Conservation (phyloP, 2,797 vertebrate genomes). For the Octomys mimax region DNA sequence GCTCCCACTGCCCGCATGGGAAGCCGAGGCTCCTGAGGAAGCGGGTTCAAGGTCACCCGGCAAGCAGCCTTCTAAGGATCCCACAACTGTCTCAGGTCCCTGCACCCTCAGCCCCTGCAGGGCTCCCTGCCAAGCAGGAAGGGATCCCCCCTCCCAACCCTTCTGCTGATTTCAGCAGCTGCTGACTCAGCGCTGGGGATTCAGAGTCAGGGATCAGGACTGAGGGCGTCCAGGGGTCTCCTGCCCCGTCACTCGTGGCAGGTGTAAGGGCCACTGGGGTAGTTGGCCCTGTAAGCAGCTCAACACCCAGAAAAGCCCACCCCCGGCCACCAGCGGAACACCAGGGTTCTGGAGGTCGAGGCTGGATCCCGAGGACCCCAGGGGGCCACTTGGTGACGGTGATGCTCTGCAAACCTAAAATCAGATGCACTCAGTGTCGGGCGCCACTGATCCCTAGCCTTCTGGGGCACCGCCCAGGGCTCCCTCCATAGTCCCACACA, state of each 20-base stretch:
- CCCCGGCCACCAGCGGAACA: not conserved
- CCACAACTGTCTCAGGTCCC: constrained; percentile 37
- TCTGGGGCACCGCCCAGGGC: not conserved
- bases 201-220: not conserved
- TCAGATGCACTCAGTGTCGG: not conserved
- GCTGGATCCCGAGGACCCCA: not conserved
- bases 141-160: not conserved
- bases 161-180: constrained; percentile 65
- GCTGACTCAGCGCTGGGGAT: constrained; percentile 58
- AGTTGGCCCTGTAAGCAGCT: not conserved
- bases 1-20: not conserved
- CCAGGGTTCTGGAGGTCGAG: not conserved
- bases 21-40: not conserved
- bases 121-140: constrained; percentile 54
- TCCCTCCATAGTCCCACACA: not conserved
- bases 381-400: not conserved
- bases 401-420: not conserved
- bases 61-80: not conserved
- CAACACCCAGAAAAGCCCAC: not conserved
- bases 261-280: not conserved
- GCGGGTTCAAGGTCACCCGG: constrained; percentile 63
- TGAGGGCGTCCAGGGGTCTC: not conserved
- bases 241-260: no score
- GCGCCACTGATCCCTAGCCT: not conserved
- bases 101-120: constrained; percentile 40